Percentiles rank a stretch among this genome's conserved stretches.
phyloP scores from a whole-genome alignment of 1,140 invertebrate species.

The Drosophila arizonae region DNA sequence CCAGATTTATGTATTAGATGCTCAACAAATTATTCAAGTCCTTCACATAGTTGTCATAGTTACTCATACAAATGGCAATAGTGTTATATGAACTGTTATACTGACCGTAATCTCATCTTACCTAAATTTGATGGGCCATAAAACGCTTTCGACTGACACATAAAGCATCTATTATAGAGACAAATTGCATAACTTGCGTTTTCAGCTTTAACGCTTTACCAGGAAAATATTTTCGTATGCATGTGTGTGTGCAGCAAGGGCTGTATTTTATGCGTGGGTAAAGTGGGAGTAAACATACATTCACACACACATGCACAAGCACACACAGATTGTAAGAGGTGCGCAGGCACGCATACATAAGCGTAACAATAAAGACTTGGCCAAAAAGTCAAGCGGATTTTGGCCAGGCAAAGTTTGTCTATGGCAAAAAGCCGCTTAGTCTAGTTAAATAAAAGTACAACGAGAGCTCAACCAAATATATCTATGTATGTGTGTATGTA shows the following conservation, averaged over 20 bases:
- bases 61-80: background rate
- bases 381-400: conserved; percentile 75
- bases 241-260: conserved; percentile 1
- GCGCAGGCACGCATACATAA: conserved; percentile 11
- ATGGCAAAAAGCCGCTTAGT: conserved; percentile 71
- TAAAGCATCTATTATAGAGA: conserved; percentile 22
- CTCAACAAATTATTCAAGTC: background rate
- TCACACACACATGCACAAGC: conserved; percentile 5
- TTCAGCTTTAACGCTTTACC: conserved; percentile 12
- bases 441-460: conserved; percentile 75
- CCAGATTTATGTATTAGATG: background rate
- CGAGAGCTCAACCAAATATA: conserved; percentile 33
- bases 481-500: background rate
- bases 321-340: background rate
- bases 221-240: conserved; percentile 2
- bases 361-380: conserved; percentile 57
- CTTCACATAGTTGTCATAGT: background rate
- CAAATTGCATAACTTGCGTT: conserved; percentile 36
- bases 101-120: background rate
- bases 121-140: conserved; percentile 4
- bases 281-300: background rate
- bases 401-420: conserved; percentile 69
- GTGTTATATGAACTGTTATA: conserved; percentile 13
- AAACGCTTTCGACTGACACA: background rate
- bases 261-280: conserved; percentile 25